Evolutionary conservation across 2,113 vertebrate species (phyloP).

Genomic region (Brachyhypopomus occidentalis): DNA sequence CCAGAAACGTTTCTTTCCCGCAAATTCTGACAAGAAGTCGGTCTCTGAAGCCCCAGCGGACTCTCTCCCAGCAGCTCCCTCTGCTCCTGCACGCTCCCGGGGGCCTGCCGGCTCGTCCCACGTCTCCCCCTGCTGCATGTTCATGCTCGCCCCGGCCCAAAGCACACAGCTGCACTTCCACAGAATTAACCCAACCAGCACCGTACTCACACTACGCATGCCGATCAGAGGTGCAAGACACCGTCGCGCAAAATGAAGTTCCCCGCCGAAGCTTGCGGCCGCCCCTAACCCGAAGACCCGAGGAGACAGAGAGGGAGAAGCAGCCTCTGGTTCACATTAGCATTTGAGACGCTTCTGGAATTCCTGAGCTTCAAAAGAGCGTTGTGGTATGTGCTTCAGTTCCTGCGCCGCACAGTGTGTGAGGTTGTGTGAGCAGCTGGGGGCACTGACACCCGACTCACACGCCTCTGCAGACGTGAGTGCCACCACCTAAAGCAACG

Average conservation of each 20-base stretch:
- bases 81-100: conserved; percentile 54
- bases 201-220: conserved; percentile 58
- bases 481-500: neutral
- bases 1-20: conserved; percentile 76
- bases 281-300: conserved; percentile 21
- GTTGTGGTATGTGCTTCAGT: conserved; percentile 21
- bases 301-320: conserved; percentile 26
- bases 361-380: conserved; percentile 69
- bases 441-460: conserved; percentile 47
- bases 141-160: conserved; percentile 44
- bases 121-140: conserved; percentile 53
- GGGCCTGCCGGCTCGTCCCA: conserved; percentile 59
- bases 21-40: conserved; percentile 73
- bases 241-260: conserved; percentile 29
- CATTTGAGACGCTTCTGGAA: conserved; percentile 69
- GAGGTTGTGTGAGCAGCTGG: conserved; percentile 20
- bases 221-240: conserved; percentile 36
- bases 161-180: conserved; percentile 58
- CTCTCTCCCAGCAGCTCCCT: conserved; percentile 44
- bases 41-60: conserved; percentile 57
- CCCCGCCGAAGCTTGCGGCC: conserved; percentile 15
- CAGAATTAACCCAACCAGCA: conserved; percentile 60
- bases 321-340: conserved; percentile 73
- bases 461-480: neutral
- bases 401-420: neutral